Conservation (phyloP, 2,113 vertebrate genomes). For the Burhinus oedicnemus region DNA sequence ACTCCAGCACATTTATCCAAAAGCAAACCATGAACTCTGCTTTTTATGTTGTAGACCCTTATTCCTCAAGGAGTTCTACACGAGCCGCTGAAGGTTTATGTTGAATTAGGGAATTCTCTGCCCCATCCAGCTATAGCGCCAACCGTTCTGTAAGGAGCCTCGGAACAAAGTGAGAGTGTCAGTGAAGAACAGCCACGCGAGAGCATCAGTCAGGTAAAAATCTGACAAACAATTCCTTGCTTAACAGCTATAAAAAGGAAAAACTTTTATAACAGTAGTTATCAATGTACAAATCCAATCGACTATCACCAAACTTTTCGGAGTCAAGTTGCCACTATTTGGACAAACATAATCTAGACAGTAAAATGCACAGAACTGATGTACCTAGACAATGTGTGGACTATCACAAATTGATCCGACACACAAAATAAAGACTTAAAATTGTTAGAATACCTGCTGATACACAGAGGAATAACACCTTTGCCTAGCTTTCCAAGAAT, state of each 20-base stretch:
- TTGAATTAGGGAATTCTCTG: background rate
- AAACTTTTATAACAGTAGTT: background rate
- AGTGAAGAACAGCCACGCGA: fast-evolving
- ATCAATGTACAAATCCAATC: background rate
- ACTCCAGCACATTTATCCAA: background rate
- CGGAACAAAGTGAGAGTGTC: background rate
- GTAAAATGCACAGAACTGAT: background rate
- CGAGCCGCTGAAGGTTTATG: background rate
- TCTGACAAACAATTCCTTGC: background rate
- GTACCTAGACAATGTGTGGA: background rate
- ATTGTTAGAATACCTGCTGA: background rate
- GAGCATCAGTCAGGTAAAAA: background rate
- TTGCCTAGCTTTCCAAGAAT: background rate
- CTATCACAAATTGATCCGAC: background rate
- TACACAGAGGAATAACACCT: background rate
- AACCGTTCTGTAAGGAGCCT: background rate
- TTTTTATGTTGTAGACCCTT: background rate
- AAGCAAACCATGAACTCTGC: background rate
- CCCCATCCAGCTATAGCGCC: background rate
- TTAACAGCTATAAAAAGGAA: background rate
- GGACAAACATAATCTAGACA: background rate
- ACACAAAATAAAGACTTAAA: background rate
- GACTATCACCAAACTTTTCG: background rate
- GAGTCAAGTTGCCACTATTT: background rate
- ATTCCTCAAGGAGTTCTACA: background rate